Base-by-base conservation (phyloP, 2,888 invertebrate genomes). In the Monoplex corrugatus region DNA sequence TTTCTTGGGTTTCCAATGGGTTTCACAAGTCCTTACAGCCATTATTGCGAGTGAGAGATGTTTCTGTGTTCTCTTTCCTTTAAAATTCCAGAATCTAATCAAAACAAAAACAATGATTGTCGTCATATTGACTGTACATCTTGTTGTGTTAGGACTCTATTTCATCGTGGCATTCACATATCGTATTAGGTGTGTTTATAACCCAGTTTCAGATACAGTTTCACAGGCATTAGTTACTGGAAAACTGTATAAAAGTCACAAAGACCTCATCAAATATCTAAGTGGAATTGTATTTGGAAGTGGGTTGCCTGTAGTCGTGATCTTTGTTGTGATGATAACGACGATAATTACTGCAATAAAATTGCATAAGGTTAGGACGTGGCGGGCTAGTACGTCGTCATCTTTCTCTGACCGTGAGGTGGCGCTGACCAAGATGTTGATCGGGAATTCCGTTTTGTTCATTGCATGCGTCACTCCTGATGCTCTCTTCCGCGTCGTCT, bases 401-500 rank as follows among this genome's bases (percentile, higher is more conserved):
- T 43, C 80, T 40, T 28, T 80, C 43, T 80, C 80, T 28, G 28
- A 40, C 44, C 43, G 44, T 2, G 80, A 80, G 19, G 6, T 44
- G 38, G 80, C 80, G 13, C 44, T 80, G 80, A 80, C 80, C 13
- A 80, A 80, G 38, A 80, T 80, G 80, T 43, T 80, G 43, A 38
- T 80, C 8, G 80, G 80, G 2, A 80, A 8, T 6, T 40, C 80
- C 10, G 38, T 80, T 16, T 44, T 80, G 43, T 80, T 80, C 80
- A 44, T 80, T 10, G 43, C 43, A 28, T 80, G 43, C n/a, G 28
- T 45, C 16, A 35, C 43, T 16, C 87, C 87, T 1, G 40, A 28
- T 28, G 43, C 43, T 44, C 8, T 80, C 8, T 43, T 43, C 43
- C 16, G 28, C 16, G 6, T 80, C n/a, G n/a, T 43, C 5, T 38